phyloP scores from a whole-genome alignment of 1,140 invertebrate species.

The Ostrea denselamellosa region DNA sequence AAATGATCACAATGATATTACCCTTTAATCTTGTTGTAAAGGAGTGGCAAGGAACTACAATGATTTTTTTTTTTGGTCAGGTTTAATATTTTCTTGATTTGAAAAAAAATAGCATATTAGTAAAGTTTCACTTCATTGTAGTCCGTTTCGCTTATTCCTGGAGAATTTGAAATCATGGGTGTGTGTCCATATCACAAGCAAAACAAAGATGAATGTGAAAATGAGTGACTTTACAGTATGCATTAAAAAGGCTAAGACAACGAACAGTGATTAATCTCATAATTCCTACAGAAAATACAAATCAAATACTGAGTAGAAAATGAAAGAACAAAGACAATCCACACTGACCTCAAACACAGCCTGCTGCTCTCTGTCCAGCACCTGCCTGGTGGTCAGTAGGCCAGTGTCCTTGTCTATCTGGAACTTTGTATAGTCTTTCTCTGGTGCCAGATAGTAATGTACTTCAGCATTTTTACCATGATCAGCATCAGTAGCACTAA shows the following conservation, averaged over 20 bases:
- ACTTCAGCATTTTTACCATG: constrained; percentile 67
- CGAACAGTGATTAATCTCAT: no score
- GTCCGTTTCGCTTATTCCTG: no score
- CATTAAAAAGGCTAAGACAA: no score
- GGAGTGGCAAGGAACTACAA: no score
- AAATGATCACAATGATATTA: neutral
- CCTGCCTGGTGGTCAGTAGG: constrained; percentile 56
- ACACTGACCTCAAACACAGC: constrained; percentile 58
- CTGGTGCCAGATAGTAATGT: constrained; percentile 59
- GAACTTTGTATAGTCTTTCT: constrained; percentile 62
- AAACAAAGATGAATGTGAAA: no score
- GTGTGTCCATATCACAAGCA: no score
- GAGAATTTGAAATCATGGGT: no score
- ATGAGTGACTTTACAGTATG: no score
- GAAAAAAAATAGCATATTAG: neutral
- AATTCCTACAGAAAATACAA: no score
- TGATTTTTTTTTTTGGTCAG: no score
- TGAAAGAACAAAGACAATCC: neutral
- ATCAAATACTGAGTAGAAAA: neutral
- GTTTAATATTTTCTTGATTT: neutral
- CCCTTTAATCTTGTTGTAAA: neutral
- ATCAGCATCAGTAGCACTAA: constrained; percentile 66
- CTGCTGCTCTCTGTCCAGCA: constrained; percentile 63
- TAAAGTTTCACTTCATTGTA: neutral
- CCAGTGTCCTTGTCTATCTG: constrained; percentile 62